Percentiles rank a stretch among this genome's conserved stretches.
Evolutionary conservation across 2,888 invertebrate genomes (phyloP).

Genomic region (Drosophila meridionalis): DNA sequence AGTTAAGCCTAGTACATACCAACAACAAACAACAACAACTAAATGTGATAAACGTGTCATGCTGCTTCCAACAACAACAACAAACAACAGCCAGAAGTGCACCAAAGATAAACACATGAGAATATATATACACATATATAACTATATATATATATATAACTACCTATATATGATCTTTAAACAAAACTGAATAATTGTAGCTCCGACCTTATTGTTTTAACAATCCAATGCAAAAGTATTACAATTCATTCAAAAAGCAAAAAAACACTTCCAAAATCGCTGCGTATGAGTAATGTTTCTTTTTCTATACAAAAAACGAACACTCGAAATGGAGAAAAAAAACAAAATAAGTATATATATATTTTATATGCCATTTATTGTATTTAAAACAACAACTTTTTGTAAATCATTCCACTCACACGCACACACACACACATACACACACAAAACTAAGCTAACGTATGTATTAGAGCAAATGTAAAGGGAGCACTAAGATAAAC

Average conservation of each 20-base stretch:
- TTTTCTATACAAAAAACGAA: slow-evolving; percentile 52
- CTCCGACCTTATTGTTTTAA: slow-evolving; percentile 39
- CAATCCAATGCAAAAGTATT: slow-evolving; percentile 47
- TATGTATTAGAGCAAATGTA: slow-evolving; percentile 61
- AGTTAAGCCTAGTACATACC: slow-evolving; percentile 77
- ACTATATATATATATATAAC: slow-evolving; percentile 3
- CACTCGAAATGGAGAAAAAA: slow-evolving; percentile 6
- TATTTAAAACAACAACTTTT: slow-evolving; percentile 68
- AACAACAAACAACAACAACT: slow-evolving; percentile 71
- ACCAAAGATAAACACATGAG: slow-evolving; percentile 49
- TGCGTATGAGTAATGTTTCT: slow-evolving; percentile 65
- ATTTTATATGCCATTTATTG: slow-evolving; percentile 79
- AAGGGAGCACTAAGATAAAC: slow-evolving; percentile 22
- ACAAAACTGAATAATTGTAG: slow-evolving; percentile 17
- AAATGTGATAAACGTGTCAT: slow-evolving; percentile 79
- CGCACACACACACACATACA: neutral
- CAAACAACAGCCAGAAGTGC: slow-evolving; percentile 44
- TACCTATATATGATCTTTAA: slow-evolving; percentile 11
- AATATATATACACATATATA: slow-evolving; percentile 4
- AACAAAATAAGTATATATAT: slow-evolving; percentile 50
- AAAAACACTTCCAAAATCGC: slow-evolving; percentile 56
- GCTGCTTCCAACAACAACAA: slow-evolving; percentile 71
- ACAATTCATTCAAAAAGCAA: slow-evolving; percentile 32
- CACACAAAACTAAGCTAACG: slow-evolving; percentile 62
- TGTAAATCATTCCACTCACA: slow-evolving; percentile 76